Evolutionary conservation across 2,888 invertebrate genomes (phyloP).

Genomic region (Mimas tiliae): DNA sequence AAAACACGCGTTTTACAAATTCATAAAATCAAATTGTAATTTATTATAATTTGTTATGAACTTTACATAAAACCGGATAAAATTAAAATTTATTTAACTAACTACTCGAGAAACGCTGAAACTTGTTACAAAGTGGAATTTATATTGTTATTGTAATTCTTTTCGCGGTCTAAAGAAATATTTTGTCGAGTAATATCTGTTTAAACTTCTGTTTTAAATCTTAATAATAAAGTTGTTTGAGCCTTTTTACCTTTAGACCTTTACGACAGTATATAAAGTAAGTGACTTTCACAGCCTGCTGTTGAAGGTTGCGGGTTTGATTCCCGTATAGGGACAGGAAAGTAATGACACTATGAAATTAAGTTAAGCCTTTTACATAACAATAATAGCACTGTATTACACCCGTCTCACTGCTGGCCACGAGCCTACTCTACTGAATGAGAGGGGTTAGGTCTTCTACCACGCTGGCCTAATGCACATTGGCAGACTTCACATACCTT

Average conservation of each 20-base stretch:
- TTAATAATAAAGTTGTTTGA: constrained; percentile 37
- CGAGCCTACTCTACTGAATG: too few species aligned
- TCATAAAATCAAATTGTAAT: not conserved
- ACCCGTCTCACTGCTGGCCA: too few species aligned
- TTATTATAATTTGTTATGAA: not conserved
- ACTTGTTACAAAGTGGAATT: constrained; percentile 23
- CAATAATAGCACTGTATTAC: too few species aligned
- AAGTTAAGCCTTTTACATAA: too few species aligned
- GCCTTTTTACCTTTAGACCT: not conserved
- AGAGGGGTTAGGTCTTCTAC: too few species aligned
- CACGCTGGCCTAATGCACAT: too few species aligned
- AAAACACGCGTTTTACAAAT: not conserved
- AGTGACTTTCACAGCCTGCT: not conserved
- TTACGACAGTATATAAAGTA: not conserved
- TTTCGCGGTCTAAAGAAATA: constrained; percentile 30
- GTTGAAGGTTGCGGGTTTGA: not conserved
- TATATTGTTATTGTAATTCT: constrained; percentile 26
- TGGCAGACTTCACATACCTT: too few species aligned
- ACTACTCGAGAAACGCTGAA: constrained; percentile 17
- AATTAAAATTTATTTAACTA: constrained; percentile 17
- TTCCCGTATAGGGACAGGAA: not conserved
- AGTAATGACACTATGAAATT: too few species aligned
- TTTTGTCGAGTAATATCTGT: constrained; percentile 34
- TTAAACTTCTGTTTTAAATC: constrained; percentile 38
- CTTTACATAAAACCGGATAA: not conserved